These are phyloP conservation scores for Phocoena phocoena DNA, from an alignment of 2,113 vertebrate species.

Conservation along the genomic window DNA sequence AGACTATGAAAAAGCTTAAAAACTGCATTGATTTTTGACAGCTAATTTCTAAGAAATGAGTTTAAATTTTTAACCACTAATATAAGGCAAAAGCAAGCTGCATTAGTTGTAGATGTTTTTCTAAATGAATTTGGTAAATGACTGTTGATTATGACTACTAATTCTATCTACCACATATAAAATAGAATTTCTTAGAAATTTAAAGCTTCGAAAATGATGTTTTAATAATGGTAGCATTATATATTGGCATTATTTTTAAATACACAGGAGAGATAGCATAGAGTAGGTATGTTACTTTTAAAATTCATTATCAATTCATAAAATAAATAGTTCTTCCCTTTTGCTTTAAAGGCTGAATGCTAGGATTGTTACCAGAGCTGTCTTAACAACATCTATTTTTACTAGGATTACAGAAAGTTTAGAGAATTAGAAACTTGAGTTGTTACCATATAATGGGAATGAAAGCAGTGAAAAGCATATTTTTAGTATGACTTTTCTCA, in stretches of 20 bases:
- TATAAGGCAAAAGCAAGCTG: not conserved
- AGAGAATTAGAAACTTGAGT: constrained; percentile 54
- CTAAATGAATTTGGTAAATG: constrained; percentile 25
- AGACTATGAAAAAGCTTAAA: not conserved
- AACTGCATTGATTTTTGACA: not conserved
- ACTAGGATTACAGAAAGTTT: constrained; percentile 25
- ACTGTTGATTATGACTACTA: constrained; percentile 34
- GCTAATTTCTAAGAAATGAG: constrained; percentile 14
- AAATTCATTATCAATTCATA: constrained; percentile 19
- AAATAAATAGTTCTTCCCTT: constrained; percentile 38
- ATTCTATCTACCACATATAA: constrained; percentile 40
- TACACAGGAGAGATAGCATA: constrained; percentile 37
- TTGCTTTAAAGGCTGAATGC: constrained; percentile 52
- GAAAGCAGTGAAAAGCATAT: not conserved
- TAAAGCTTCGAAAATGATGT: constrained; percentile 40
- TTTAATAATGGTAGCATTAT: constrained; percentile 34
- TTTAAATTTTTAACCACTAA: not conserved
- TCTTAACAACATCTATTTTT: constrained; percentile 60
- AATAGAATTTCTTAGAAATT: constrained; percentile 56
- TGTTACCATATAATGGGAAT: constrained; percentile 10
- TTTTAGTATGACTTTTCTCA: constrained; percentile 69
- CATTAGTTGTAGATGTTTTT: not conserved
- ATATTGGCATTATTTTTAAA: constrained; percentile 5
- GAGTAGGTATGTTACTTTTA: not conserved
- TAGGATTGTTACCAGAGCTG: not conserved